Percentiles rank a stretch among this genome's conserved stretches.
Conservation (phyloP, 2,113 vertebrate species). For the Stomatorhinus ivindoensis region DNA sequence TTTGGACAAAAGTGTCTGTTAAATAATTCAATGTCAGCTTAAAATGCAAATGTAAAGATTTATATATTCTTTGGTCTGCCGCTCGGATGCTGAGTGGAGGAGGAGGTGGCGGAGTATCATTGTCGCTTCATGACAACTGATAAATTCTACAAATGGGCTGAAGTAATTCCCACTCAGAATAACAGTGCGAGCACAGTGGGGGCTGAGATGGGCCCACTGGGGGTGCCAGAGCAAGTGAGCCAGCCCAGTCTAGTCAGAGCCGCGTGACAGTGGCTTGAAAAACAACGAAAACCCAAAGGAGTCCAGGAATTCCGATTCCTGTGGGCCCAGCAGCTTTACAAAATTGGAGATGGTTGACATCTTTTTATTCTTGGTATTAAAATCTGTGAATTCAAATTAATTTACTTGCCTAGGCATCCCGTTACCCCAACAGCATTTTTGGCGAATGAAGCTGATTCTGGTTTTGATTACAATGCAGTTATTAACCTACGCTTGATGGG, state of each 20-base stretch:
- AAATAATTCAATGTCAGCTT: not conserved
- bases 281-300: not conserved
- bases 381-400: constrained; percentile 1
- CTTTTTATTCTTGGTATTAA: not conserved
- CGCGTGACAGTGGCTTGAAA: not conserved
- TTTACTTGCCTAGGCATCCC: not conserved
- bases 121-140: not conserved
- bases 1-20: not conserved
- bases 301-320: not conserved
- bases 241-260: not conserved
- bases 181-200: not conserved
- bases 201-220: not conserved
- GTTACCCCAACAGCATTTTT: not conserved
- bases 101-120: not conserved
- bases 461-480: not conserved
- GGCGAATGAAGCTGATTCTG: not conserved
- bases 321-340: not conserved
- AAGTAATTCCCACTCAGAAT: not conserved
- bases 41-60: not conserved
- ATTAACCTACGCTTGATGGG: not conserved
- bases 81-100: not conserved
- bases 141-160: not conserved
- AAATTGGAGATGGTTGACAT: not conserved
- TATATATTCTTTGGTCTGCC: not conserved
- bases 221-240: not conserved